These are phyloP conservation scores for Mayetiola destructor DNA, from an alignment of 2,888 invertebrate genomes.

Conservation along the genomic window DNA sequence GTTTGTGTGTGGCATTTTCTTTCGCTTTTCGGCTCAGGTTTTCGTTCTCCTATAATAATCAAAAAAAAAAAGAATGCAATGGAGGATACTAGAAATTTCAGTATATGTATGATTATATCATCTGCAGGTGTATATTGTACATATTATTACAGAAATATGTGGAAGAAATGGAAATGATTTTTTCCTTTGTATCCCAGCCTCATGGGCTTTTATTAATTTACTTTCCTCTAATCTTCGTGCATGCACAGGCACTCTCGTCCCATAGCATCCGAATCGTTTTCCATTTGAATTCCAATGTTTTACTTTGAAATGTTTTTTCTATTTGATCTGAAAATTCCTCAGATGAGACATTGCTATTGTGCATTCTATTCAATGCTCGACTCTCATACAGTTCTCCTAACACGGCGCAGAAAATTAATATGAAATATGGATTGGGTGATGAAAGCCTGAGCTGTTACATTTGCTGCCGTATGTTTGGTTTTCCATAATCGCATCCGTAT, in stretches of 20 bases:
- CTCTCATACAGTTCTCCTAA: neutral
- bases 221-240: neutral
- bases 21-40: neutral
- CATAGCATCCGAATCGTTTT: too few relatives aligned
- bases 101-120: constrained; percentile 4
- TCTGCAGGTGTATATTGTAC: constrained; percentile 11
- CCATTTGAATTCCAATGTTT: neutral
- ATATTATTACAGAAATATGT: constrained; percentile 10
- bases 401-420: neutral
- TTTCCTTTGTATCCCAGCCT: neutral
- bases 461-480: neutral
- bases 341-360: neutral
- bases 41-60: neutral
- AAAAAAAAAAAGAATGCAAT: neutral
- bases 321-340: constrained; percentile 4
- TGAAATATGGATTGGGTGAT: neutral
- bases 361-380: constrained; percentile 4
- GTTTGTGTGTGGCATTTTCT: neutral
- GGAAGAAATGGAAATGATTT: neutral
- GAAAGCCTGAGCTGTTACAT: neutral
- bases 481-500: constrained; percentile 2
- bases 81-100: neutral
- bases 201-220: constrained; percentile 5
- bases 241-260: too few relatives aligned
- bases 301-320: neutral